These are phyloP conservation scores for Scaptomyza hsui DNA, from an alignment of 1,140 invertebrate species.

Conservation along the genomic window DNA sequence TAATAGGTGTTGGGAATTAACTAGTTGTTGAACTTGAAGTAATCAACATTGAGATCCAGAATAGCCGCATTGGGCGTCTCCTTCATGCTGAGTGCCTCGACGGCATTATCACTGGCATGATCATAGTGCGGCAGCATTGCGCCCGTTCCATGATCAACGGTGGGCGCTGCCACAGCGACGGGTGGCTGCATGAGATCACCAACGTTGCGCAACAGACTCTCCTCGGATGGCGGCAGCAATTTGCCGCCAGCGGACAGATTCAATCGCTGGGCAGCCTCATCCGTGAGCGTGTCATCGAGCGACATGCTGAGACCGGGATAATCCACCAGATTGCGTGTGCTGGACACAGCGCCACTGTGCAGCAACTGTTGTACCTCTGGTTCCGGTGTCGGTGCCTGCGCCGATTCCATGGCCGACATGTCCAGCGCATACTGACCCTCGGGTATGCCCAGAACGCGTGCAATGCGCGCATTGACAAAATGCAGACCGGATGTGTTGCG, in stretches of 20 bases:
- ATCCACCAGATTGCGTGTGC: constrained; percentile 62
- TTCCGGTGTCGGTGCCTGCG: constrained; percentile 61
- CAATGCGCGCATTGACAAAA: constrained; percentile 67
- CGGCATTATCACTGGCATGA: constrained; percentile 81
- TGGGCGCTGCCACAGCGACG: constrained; percentile 48
- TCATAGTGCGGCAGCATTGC: constrained; percentile 66
- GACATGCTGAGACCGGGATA: constrained; percentile 78
- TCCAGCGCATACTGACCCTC: constrained; percentile 81
- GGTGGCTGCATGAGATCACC: constrained; percentile 76
- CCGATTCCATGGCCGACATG: constrained; percentile 76
- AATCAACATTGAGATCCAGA: constrained; percentile 76
- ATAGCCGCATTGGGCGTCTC: constrained; percentile 63
- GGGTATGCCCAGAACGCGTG: constrained; percentile 75
- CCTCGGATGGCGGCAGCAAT: constrained; percentile 76
- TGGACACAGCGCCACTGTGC: constrained; percentile 16
- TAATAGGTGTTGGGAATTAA: background rate
- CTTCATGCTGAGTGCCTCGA: constrained; percentile 77
- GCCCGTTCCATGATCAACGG: constrained; percentile 44
- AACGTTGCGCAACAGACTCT: constrained; percentile 75
- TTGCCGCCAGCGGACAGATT: constrained; percentile 79
- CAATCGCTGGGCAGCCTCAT: constrained; percentile 78
- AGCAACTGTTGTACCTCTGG: constrained; percentile 45
- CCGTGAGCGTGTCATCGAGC: constrained; percentile 76
- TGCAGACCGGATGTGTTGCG: constrained; percentile 78
- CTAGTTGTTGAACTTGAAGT: constrained; percentile 80